phyloP scores from a whole-genome alignment of 2,888 invertebrate genomes.

The Sthenelais limicola region DNA sequence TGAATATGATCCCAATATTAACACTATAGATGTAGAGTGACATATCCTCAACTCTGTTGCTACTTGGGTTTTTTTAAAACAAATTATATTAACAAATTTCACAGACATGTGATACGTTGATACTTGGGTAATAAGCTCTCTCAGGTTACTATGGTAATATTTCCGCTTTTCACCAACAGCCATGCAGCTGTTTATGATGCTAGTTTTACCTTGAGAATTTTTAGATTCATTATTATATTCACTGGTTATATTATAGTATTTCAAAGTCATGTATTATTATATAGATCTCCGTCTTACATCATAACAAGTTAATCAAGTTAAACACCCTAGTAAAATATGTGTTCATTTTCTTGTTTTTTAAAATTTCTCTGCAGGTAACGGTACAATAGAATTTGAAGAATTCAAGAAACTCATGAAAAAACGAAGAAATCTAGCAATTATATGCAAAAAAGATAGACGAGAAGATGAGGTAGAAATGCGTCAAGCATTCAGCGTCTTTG shows the following conservation, averaged over 20 bases:
- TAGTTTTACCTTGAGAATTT: background rate
- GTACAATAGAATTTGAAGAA: constrained; percentile 48
- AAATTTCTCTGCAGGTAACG: constrained; percentile 43
- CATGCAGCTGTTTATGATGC: background rate
- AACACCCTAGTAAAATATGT: too few relatives aligned
- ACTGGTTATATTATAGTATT: background rate
- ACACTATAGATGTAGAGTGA: too few relatives aligned
- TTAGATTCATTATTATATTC: background rate
- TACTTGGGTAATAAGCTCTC: too few relatives aligned
- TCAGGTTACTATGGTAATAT: too few relatives aligned
- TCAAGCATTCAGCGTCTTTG: constrained; percentile 47
- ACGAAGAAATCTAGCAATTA: constrained; percentile 33
- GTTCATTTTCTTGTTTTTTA: background rate
- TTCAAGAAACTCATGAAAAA: constrained; percentile 47
- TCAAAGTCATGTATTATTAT: background rate
- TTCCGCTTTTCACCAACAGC: too few relatives aligned
- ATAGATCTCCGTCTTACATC: too few relatives aligned
- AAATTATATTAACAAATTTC: too few relatives aligned
- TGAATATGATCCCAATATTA: too few relatives aligned
- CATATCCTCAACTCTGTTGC: too few relatives aligned
- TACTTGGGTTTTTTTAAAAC: too few relatives aligned
- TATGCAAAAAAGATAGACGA: constrained; percentile 30
- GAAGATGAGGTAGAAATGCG: constrained; percentile 46
- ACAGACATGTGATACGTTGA: too few relatives aligned
- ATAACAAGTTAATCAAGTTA: too few relatives aligned